Percentiles rank a stretch among this genome's conserved stretches.
Conservation (phyloP, 1,140 invertebrate genomes). For the Pogonognathellus flavescens region DNA sequence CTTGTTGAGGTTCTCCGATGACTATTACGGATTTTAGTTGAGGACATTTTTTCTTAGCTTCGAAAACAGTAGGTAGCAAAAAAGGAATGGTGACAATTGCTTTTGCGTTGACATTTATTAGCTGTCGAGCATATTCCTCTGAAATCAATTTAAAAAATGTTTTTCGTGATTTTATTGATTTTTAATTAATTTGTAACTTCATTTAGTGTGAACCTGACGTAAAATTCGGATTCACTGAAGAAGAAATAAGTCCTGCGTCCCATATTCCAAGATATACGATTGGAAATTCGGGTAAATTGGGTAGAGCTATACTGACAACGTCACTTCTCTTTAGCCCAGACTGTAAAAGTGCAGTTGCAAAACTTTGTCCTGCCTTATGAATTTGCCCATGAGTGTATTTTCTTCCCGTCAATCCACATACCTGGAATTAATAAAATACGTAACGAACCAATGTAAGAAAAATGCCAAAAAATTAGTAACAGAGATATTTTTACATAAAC, state of each 20-base stretch:
- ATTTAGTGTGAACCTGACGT: slow-evolving; percentile 68
- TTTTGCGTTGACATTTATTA: slow-evolving; percentile 72
- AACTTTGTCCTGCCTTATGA: slow-evolving; percentile 8
- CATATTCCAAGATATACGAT: slow-evolving; percentile 70
- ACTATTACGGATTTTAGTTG: slow-evolving; percentile 55
- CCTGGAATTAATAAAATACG: slow-evolving; percentile 14
- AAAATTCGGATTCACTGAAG: slow-evolving; percentile 85
- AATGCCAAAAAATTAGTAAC: too few relatives aligned
- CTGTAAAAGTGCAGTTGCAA: slow-evolving; percentile 31
- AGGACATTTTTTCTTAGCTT: slow-evolving; percentile 53
- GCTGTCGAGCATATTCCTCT: background rate
- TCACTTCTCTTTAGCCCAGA: slow-evolving; percentile 27
- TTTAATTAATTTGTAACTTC: background rate
- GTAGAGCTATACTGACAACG: slow-evolving; percentile 68
- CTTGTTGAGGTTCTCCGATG: slow-evolving; percentile 50
- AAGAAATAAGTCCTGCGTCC: slow-evolving; percentile 73
- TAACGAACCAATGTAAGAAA: too few relatives aligned
- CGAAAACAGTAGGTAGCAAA: slow-evolving; percentile 74
- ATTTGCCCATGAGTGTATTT: slow-evolving; percentile 48
- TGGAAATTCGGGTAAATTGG: slow-evolving; percentile 72
- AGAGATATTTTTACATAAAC: too few relatives aligned
- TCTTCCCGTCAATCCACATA: slow-evolving; percentile 39
- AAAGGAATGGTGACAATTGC: slow-evolving; percentile 78
- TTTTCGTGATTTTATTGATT: background rate
- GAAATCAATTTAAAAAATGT: background rate